These are phyloP conservation scores for Marmota monax DNA, from an alignment of 2,113 vertebrate genomes.

Conservation along the genomic window DNA sequence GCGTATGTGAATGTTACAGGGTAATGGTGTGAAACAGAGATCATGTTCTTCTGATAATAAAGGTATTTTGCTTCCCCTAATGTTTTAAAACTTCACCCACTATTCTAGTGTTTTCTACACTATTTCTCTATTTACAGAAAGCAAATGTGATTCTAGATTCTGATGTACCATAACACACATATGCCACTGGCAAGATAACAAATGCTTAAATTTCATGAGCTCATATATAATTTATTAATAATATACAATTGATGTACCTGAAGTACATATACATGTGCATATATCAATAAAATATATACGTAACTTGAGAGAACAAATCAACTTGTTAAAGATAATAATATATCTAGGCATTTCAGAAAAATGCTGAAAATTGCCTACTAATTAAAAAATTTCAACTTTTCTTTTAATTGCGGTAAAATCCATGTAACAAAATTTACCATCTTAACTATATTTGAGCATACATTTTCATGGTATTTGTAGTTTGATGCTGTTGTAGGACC, in stretches of 20 bases:
- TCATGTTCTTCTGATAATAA: background rate
- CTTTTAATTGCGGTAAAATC: background rate
- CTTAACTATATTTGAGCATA: background rate
- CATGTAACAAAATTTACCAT: background rate
- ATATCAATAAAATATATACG: background rate
- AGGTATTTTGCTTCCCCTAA: background rate
- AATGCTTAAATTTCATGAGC: background rate
- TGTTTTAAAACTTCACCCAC: constrained; percentile 27
- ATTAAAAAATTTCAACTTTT: background rate
- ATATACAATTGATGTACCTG: background rate
- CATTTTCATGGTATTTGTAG: background rate
- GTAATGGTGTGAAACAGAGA: no score
- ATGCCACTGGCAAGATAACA: background rate
- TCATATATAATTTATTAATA: constrained; percentile 24
- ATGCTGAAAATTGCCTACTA: background rate
- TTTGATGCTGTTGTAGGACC: background rate
- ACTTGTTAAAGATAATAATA: background rate
- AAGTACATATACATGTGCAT: background rate
- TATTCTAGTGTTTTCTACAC: background rate
- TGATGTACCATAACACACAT: background rate
- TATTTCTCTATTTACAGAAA: background rate
- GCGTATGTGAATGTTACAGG: background rate
- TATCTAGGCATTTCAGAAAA: background rate
- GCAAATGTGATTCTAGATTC: background rate
- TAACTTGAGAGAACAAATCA: constrained; percentile 41